phyloP scores from a whole-genome alignment of 2,113 vertebrate genomes.

The Sakesphorus luctuosus region DNA sequence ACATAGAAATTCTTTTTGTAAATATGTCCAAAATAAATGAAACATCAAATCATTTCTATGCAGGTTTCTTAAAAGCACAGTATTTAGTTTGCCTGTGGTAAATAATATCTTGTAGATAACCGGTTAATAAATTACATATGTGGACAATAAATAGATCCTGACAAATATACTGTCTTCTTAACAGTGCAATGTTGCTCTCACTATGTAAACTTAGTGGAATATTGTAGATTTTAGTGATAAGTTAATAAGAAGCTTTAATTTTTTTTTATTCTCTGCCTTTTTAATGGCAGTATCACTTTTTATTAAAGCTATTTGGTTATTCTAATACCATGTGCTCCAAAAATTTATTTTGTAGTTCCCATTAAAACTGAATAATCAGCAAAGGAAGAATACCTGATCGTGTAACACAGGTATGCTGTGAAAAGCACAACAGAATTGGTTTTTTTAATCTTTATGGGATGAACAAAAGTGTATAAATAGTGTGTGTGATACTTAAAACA shows the following conservation, averaged over 20 bases:
- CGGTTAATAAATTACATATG: conserved; percentile 15
- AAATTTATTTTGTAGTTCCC: conserved; percentile 18
- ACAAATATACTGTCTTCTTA: conserved; percentile 43
- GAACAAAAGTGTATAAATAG: background rate
- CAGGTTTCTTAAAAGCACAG: conserved; percentile 65
- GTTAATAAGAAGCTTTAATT: conserved; percentile 49
- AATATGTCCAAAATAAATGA: conserved; percentile 61
- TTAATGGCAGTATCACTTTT: conserved; percentile 63
- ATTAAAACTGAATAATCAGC: background rate
- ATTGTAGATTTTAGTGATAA: conserved; percentile 58
- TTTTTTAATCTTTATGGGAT: background rate
- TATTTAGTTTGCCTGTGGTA: conserved; percentile 58
- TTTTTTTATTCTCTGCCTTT: conserved; percentile 65
- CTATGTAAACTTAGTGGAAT: conserved; percentile 49
- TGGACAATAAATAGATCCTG: conserved; percentile 28
- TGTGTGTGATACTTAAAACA: background rate
- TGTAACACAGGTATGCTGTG: conserved; percentile 1
- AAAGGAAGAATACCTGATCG: background rate
- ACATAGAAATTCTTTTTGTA: conserved; percentile 74
- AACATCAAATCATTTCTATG: conserved; percentile 65
- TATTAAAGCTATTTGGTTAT: conserved; percentile 61
- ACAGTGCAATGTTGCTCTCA: conserved; percentile 57
- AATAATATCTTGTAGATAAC: conserved; percentile 33
- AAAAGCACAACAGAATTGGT: conserved; percentile 66
- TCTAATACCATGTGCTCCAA: conserved; percentile 24